Conservation (phyloP, 1,140 invertebrate genomes). For the Ceratitis capitata region DNA sequence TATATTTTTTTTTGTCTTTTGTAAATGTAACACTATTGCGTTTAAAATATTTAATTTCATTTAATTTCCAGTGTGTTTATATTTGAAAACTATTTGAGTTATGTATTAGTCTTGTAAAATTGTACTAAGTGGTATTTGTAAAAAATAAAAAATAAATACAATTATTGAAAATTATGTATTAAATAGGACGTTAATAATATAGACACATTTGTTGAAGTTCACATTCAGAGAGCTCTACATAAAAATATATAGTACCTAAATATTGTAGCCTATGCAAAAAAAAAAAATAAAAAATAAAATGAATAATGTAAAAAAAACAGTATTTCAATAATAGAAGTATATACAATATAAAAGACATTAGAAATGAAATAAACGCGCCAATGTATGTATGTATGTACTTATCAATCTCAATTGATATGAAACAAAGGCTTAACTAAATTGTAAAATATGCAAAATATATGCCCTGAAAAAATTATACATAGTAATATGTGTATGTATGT, state of each 20-base stretch:
- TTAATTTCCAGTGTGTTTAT: too few species aligned
- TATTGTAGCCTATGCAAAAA: conserved; percentile 34
- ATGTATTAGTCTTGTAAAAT: neutral
- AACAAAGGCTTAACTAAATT: neutral
- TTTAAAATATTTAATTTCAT: too few species aligned
- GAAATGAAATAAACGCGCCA: neutral
- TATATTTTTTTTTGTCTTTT: neutral
- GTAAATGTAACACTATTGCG: neutral
- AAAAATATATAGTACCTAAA: conserved; percentile 38
- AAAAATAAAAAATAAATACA: neutral
- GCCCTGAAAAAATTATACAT: neutral
- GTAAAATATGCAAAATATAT: neutral
- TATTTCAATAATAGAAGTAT: neutral
- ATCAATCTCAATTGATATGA: neutral
- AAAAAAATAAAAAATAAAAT: too few species aligned
- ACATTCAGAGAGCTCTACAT: neutral
- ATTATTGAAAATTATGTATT: conserved; percentile 19
- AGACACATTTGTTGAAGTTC: neutral
- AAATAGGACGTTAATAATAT: neutral
- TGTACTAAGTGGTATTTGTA: neutral
- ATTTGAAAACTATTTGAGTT: too few species aligned
- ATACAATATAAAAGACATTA: neutral
- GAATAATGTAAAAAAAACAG: neutral
- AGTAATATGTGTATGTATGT: neutral
- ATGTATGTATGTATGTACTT: neutral